Base-by-base conservation (phyloP, 2,113 vertebrate genomes). In the Ancistrus triradiatus region DNA sequence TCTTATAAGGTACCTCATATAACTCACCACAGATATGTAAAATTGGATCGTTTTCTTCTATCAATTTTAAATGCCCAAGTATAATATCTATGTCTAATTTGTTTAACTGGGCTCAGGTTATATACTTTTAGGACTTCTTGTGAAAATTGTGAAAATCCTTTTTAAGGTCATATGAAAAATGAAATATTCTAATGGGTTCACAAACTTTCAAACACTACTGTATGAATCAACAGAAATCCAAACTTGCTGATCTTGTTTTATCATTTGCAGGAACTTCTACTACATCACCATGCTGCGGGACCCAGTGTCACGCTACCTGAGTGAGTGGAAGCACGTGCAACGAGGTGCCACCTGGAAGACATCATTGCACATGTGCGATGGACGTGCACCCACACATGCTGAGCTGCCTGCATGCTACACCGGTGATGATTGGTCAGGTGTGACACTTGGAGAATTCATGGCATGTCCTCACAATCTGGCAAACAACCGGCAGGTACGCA, bases 281-380 rank as follows among this genome's bases (percentile, higher is more conserved):
- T 98, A 98, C 85, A 98, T 98, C 86, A 98, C 95, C 7, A 97
- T 98, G 95, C 84, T 98, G 86, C 89, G 95, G 55, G 95, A 98
- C 78, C 95, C 95, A 0, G 95, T 98, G 74, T 98, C 95, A 14
- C 93, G 95, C 40, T 98, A 96, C 86, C 80, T 98, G 81, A 98
- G 95, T 1, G 95, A 98, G 61, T 98, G 95, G 95, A 98, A 98
- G 64, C 95, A 98, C 0, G 95, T 98, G 68, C 95, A 98, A 83
- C 89, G 95, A 13, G 95, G 95, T 0, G 95, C 95, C 2, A 98
- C 95, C 0, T 98, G 95, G 95, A 98, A 98, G 84, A 97, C 95
- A 1, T 95, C 95, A 21, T 91, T 98, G 49, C 95, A 98, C 7
- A 93, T 97, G 91, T 98, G 95, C 0, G 95, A 98, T 4, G 95